phyloP scores from a whole-genome alignment of 1,140 invertebrate genomes.

The Halotydeus destructor region DNA sequence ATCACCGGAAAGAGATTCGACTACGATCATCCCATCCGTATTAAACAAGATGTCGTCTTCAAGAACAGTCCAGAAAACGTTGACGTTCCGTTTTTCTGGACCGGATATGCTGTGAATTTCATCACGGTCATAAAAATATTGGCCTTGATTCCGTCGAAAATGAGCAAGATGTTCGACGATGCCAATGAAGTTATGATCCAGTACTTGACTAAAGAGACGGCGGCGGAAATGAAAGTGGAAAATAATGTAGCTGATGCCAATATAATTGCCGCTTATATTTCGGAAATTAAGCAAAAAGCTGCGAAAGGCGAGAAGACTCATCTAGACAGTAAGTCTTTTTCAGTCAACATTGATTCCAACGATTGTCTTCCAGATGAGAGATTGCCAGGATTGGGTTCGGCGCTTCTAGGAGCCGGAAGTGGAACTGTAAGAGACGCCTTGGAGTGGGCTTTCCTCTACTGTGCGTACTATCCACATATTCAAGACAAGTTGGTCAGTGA shows the following conservation, averaged over 20 bases:
- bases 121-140: too few species aligned
- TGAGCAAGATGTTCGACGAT: too few species aligned
- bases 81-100: too few species aligned
- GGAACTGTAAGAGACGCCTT: conserved; percentile 17
- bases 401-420: conserved; percentile 19
- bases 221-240: conserved; percentile 6
- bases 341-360: too few species aligned
- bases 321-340: too few species aligned
- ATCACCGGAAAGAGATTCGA: conserved; percentile 14
- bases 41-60: conserved; percentile 6
- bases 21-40: conserved; percentile 9
- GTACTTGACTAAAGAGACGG: too few species aligned
- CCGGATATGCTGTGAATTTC: too few species aligned
- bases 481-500: conserved; percentile 17
- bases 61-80: not conserved
- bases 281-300: too few species aligned
- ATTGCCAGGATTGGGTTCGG: conserved; percentile 5
- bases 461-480: conserved; percentile 15
- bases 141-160: too few species aligned
- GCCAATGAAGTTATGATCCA: too few species aligned
- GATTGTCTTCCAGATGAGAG: conserved; percentile 12
- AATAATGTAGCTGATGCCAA: too few species aligned
- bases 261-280: not conserved
- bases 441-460: conserved; percentile 15
- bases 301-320: too few species aligned